Base-by-base conservation (phyloP, 2,113 vertebrate genomes). In the Brachyhypopomus occidentalis region DNA sequence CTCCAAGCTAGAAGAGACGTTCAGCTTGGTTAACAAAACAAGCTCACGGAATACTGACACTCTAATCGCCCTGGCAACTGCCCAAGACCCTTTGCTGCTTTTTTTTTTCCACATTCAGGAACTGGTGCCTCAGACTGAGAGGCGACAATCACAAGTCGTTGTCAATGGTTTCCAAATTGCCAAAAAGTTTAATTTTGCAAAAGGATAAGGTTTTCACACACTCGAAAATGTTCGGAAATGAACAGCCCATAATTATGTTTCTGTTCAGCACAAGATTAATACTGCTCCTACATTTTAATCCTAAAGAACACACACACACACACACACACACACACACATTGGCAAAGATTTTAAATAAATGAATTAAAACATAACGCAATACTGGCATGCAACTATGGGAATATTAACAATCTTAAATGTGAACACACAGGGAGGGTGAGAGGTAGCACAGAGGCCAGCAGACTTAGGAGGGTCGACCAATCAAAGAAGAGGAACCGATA, bases 31-130 rank as follows among this genome's bases (percentile, higher is more conserved):
- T 83, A 62, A 69, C 71, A 69, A 85, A 79, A 83, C 56, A 81
- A 79, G 72, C 78, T 71, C 38, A n/a, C 62, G 60, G 19, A 78
- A 72, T 80, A 70, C 36, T 45, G 77, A 73, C 79, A 84, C 55
- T 84, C 62, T 85, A 75, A 87, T 73, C 83, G 38, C 83, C 72
- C 80, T 82, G 72, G 73, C 69, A 87, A 83, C 78, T 17, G 52
- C 72, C 41, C 71, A 76, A 30, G 30, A 30, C 9, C 0, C 45
- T 52, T 56, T 71, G 17, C 14, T 74, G 67, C 45, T 25, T 41
- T 67, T 67, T 30, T 58, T 78, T 45, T 75, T 27, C 78, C 52
- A 59, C 12, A 12, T 52, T 12, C 52, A 72, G 56, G 36, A 67
- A 78, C 75, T 70, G 38, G 56, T 66, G 64, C 20, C 72, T 71